Evolutionary conservation across 2,888 invertebrate genomes (phyloP), one percentile per base, ranked within the genome.

Genomic region (Brassicogethes aeneus): DNA sequence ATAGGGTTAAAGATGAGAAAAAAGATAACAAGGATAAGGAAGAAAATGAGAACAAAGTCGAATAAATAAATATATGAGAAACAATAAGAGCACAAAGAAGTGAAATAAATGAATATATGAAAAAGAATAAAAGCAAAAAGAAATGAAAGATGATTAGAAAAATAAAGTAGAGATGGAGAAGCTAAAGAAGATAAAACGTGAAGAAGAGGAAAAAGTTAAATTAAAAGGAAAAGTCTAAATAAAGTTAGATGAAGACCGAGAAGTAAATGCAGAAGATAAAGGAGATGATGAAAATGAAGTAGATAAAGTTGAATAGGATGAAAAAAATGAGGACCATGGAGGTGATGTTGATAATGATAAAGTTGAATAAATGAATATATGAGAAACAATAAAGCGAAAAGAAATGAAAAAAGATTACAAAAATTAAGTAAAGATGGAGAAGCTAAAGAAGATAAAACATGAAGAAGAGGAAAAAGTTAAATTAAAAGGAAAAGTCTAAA

Each of bases 151-250:
- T 23, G 5, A 23, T 7, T 23, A 23, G 23, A 23, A 23, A 23
- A 23, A 23, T 23, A 23, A 7, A 7, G 10, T 23, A 7, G 10
- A 23, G 23, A 23, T 7, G 23, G 10, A 23, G 23, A 7, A 23
- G 23, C 23, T 7, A 10, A 23, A 23, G 5, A 7, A 23, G 23
- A 10, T 7, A 23, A 23, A 23, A 23, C 5, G 23, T 5, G 23
- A 10, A 23, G 23, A 23, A n/a, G 37, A 29, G 29, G 14, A 29
- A 37, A 37, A 3, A 37, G 17, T 17, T 8, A 36, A 36, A 36
- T 12, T 16, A 36, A 13, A n/a, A 36, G 8, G 17, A 36, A n/a
- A 23, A 23, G 10, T 7, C 5, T 7, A 23, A 23, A 23, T 10
- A 23, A 23, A 23, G n/a, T n/a, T n/a, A n/a, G n/a, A n/a, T n/a